Evolutionary conservation across 1,140 invertebrate species (phyloP), one percentile per base, ranked within the genome.

Genomic region (Augochlora pura): DNA sequence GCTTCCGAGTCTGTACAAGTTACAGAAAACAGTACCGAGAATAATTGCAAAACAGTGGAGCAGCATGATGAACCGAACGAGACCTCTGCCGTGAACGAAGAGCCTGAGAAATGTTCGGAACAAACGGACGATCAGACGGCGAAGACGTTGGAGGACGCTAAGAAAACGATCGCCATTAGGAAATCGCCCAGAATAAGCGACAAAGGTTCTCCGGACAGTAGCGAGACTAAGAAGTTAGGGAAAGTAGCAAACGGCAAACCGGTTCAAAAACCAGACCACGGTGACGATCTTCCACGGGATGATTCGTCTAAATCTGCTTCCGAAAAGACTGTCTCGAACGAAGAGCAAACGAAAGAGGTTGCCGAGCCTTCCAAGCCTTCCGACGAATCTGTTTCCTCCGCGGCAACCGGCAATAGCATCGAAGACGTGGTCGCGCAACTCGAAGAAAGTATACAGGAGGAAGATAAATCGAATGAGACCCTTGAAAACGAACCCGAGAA

Each of bases 171-270:
- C 4, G 59, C 52, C 25, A 71, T 74, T 5, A 86, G 85, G 32
- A 90, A 89, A 69, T 90, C 88, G 0, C 65, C 69, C 25, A 89
- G 87, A 42, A 86, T 72, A 21, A 63, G 21, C 4, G 77, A 72
- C 3, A 88, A 88, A 76, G 75, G 27, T 77, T 57, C 65, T 10
- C 49, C 59, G 0, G 87, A 89, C 0, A 67, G 57, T 9, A 25
- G 49, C 23, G 88, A 89, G 4, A 23, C 27, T 23, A 88, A 79
- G 38, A 84, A 84, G 49, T 59, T 63, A 6, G 63, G 60, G 2
- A 85, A 2, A 27, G 32, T 39, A 57, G 27, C 73, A 12, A 72
- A 54, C 49, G 14, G 42, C 14, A 82, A 80, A 77, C 7, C 9
- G 10, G 42, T n/a, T 10, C 5, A 76, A 1, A 78, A 32, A 16